Base-by-base conservation (phyloP, 2,113 vertebrate genomes). In the Machaerirhynchus nigripectus region DNA sequence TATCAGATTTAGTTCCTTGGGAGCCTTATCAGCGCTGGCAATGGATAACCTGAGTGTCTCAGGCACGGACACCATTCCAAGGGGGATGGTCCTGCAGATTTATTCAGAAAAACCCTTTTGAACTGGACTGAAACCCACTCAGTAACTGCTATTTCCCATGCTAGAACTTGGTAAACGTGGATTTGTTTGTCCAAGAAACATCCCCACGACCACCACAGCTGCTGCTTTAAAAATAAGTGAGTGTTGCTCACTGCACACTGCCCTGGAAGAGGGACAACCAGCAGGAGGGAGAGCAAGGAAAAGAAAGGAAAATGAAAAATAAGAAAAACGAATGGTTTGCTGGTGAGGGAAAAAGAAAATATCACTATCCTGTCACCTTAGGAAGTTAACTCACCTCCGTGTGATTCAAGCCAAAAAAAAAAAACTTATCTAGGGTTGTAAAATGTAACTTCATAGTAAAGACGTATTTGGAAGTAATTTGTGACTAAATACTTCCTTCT, bases 201-300 rank as follows among this genome's bases (percentile, higher is more conserved):
- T 59, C 60, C 47, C n/a, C 76, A 69, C 46, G 47, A 52, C 55
- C 60, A 20, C 47, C 64, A 9, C 14, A 24, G 68, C 63, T 88
- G 46, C 63, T 2, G 2, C 44, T 90, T 60, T 24, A 24, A 49
- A 61, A 83, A 37, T 11, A 46, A 16, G 18, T 30, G n/a, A 55
- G 19, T 30, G 18, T 24, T 1, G 0, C 59, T 49, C 31, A 39
- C 10, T 55, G 0, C 0, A 4, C 27, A 27, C 31, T 73, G 7
- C 12, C 7, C 23, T 24, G 50, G 13, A 28, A 73, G 24, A 37
- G 15, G 44, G 12, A 27, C 15, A 19, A 11, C 3, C 55, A 30
- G 60, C 18, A 49, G 13, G 27, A 64, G 39, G 23, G 26, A 19
- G 42, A 47, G n/a, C 9, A 15, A 27, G 70, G 27, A 27, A 39